phyloP scores from a whole-genome alignment of 2,888 invertebrate species.

The Malthinus seriepunctatus region DNA sequence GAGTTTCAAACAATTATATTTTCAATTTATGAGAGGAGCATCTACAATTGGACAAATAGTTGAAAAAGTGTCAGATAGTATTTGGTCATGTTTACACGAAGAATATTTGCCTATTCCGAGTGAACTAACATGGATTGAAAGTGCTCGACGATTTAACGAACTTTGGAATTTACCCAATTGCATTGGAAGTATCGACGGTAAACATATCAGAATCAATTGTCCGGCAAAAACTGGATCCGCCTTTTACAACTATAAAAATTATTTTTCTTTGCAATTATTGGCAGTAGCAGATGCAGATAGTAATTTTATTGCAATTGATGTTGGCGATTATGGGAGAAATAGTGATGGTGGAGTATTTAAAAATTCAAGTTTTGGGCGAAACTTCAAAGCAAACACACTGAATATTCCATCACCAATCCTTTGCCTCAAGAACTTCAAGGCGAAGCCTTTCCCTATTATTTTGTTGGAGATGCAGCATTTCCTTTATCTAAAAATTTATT shows the following conservation, averaged over 20 bases:
- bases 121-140: constrained; percentile 13
- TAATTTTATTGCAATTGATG: constrained; percentile 13
- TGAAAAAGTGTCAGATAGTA: constrained; percentile 11
- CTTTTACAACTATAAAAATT: constrained; percentile 15
- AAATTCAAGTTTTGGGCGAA: constrained; percentile 10
- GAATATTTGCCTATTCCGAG: constrained; percentile 10
- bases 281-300: constrained; percentile 11
- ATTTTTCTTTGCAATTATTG: constrained; percentile 12
- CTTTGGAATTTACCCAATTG: constrained; percentile 15
- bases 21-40: constrained; percentile 14
- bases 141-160: constrained; percentile 12
- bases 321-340: constrained; percentile 11
- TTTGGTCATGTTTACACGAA: constrained; percentile 16
- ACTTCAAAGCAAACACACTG: constrained; percentile 3
- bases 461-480: constrained; percentile 4
- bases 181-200: constrained; percentile 1
- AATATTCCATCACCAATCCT: constrained; percentile 12
- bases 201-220: constrained; percentile 3
- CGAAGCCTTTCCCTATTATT: constrained; percentile 7
- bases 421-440: constrained; percentile 13
- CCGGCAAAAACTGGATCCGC: constrained; percentile 7
- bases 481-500: constrained; percentile 5
- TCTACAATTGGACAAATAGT: constrained; percentile 21
- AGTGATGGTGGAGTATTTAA: constrained; percentile 13
- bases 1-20: constrained; percentile 16